Base-by-base conservation (phyloP, 2,113 vertebrate species). In the Neotoma lepida region DNA sequence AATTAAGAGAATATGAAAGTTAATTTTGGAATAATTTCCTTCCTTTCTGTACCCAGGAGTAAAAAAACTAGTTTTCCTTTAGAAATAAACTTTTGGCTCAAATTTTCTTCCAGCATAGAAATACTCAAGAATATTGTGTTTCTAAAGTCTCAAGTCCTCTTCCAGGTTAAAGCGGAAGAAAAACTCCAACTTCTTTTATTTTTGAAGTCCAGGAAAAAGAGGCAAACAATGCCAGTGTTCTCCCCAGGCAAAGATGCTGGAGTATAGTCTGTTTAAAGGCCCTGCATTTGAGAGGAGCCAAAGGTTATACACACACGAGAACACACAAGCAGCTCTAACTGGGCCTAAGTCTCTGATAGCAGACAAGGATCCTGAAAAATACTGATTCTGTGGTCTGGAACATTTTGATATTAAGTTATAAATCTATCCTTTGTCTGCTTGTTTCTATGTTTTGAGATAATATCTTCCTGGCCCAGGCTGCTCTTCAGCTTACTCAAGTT, bases 21-120 rank as follows among this genome's bases (percentile, higher is more conserved):
- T 84, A 90, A 88, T 58, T 92, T 90, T 74, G 39, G 35, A 49
- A 80, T 77, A 86, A 92, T 92, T 95, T 90, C 93, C 28, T 92
- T 84, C 73, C 77, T 44, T 63, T 66, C 13, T 80, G 6, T 90
- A 51, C 74, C n/a, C 13, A 56, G 33, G 9, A 49, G 33, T 8
- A 46, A 89, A 92, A 90, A 90, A 74, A 35, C 64, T 92, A 88
- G 58, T 86, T 89, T 94, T 64, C 51, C 17, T 86, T 92, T 24
- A 12, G 30, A 93, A 61, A 66, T 20, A n/a, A 95, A 46, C 5
- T 17, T 82, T 76, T 44, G 44, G 28, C 82, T 54, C 12, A 51
- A 68, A 82, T 78, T 77, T 86, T 41, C 12, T 39, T 85, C 14
- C 44, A 24, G 73, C 49, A 33, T n/a, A 63, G 71, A 91, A 44